These are phyloP conservation scores for Idaea biselata DNA, from an alignment of 2,888 invertebrate species.

Conservation along the genomic window DNA sequence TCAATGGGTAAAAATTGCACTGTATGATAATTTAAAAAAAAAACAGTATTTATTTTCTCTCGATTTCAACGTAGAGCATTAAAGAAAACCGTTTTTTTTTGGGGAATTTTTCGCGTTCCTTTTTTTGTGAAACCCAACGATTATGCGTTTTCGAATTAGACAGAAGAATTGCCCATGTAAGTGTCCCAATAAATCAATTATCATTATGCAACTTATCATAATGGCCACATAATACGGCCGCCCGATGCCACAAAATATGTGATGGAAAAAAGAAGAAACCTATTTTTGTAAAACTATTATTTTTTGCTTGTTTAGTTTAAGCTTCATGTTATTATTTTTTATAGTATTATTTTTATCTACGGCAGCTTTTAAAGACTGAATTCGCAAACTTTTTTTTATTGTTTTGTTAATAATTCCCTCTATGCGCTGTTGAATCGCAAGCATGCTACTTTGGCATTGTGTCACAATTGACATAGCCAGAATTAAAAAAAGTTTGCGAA, in stretches of 20 bases:
- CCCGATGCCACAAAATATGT: neutral
- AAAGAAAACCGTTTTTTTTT: too few species aligned
- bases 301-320: conserved; percentile 8
- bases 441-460: neutral
- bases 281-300: conserved; percentile 9
- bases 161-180: neutral
- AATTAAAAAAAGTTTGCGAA: neutral
- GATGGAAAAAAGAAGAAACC: neutral
- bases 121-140: too few species aligned
- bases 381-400: neutral
- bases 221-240: conserved; percentile 2
- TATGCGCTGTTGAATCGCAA: neutral
- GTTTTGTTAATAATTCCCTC: neutral
- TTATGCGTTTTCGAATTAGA: neutral
- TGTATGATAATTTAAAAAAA: too few species aligned
- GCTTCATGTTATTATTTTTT: conserved; percentile 9
- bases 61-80: too few species aligned
- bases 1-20: too few species aligned
- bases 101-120: too few species aligned
- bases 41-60: too few species aligned
- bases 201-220: conserved; percentile 11
- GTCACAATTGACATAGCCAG: neutral
- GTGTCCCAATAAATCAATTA: neutral
- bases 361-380: conserved; percentile 6
- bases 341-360: conserved; percentile 9